phyloP scores from a whole-genome alignment of 35 echinoderm and acorn worm genomes.

The Apostichopus parvimensis region DNA sequence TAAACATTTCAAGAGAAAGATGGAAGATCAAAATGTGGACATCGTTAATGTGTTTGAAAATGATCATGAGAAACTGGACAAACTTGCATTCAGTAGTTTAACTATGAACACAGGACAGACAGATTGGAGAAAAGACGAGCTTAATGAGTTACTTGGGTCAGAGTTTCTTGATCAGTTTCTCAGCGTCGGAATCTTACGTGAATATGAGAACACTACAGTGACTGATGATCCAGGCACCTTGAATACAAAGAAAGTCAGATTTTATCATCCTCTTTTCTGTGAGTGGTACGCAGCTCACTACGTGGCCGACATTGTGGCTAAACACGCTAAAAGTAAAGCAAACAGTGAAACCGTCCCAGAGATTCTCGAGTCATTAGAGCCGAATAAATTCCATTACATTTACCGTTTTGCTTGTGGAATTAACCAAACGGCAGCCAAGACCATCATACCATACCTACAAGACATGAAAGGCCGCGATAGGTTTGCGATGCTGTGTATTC shows the following conservation, averaged over 20 bases:
- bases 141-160: not conserved
- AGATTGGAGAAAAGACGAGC: not conserved
- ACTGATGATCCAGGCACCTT: not conserved
- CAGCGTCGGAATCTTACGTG: not conserved
- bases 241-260: not conserved
- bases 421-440: not conserved
- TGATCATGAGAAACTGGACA: not conserved
- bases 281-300: constrained; percentile 24
- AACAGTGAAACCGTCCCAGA: not conserved
- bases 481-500: not conserved
- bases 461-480: not conserved
- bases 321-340: not conserved
- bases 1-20: constrained; percentile 4
- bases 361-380: not conserved
- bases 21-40: constrained; percentile 14
- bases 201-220: not conserved
- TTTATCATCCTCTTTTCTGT: constrained; percentile 13
- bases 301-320: not conserved
- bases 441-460: not conserved
- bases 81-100: not conserved
- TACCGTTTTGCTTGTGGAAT: not conserved
- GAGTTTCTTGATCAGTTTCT: constrained; percentile 5
- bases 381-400: not conserved
- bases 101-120: not conserved
- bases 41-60: not conserved